Evolutionary conservation across 1,140 invertebrate genomes (phyloP), one percentile per base, ranked within the genome.

Genomic region (Theocolax elegans): DNA sequence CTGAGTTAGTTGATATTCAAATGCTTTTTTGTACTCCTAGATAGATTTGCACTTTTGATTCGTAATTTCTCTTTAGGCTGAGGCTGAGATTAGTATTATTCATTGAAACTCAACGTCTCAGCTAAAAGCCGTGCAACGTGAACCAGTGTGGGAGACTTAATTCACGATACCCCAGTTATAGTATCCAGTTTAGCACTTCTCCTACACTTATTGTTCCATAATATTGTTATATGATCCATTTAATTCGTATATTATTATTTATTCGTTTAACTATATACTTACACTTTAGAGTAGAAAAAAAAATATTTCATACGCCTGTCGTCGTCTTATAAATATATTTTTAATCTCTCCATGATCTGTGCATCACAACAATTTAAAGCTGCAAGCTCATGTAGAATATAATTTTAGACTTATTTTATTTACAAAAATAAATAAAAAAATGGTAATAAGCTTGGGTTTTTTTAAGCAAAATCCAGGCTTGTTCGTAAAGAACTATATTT

Each of bases 31-130:
- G n/a, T n/a, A 51, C 23, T 64, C 25, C n/a, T 63, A 64, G 60
- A 48, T 71, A 71, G 69, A 49, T 65, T 60, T 71, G 53, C 62
- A 65, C 51, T 49, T 60, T 62, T 44, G 21, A 62, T 53, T 62
- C 27, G 21, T 68, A 23, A 53, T 49, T 46, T 54, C 49, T 9
- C 54, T 25, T 21, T 29, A 19, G 13, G 51, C 21, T 9, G 12
- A 48, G 40, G 38, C 62, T 71, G 69, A 72, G 68, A 64, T 53
- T 64, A 68, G 72, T 67, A 73, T 74, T 74, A 70, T 75, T 68
- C 48, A 67, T 25, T 53, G 21, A 73, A 67, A 62, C 48, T 67
- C 40, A 38, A 46, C 29, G 10, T 51, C 67, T 56, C 66, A 62
- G 51, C 51, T 21, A 51, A 64, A 48, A 65, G 42, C 31, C 44